Evolutionary conservation across 2,113 vertebrate species (phyloP).

Genomic region (Formicarius rufipectus): DNA sequence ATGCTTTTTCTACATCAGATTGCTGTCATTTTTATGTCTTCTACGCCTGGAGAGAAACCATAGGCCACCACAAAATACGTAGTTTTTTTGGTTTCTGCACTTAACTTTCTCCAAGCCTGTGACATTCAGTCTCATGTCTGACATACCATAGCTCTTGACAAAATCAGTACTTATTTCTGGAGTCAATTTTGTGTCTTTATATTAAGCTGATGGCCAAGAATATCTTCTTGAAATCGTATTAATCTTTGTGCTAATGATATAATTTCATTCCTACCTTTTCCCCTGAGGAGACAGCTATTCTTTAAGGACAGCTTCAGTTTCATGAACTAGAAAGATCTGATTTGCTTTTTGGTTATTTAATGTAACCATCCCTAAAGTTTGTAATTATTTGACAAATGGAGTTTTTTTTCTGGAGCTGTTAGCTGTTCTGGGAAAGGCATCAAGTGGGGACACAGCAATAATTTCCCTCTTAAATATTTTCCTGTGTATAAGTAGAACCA

Average conservation of each 20-base stretch:
- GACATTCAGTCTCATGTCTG: not conserved
- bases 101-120: not conserved
- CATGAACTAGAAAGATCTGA: not conserved
- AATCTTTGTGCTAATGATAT: slow-evolving; percentile 19
- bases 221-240: slow-evolving; percentile 17
- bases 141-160: not conserved
- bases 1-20: not conserved
- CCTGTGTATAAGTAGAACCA: not conserved
- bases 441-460: not conserved
- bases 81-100: not conserved
- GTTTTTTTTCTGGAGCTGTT: not conserved
- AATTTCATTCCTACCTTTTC: not conserved
- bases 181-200: not conserved
- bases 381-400: not conserved
- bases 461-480: not conserved
- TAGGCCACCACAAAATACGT: rapidly evolving
- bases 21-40: not conserved
- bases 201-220: not conserved
- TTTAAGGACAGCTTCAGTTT: not conserved
- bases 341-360: not conserved
- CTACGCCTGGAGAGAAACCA: not conserved
- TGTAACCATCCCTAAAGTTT: not conserved
- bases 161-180: not conserved
- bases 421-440: not conserved
- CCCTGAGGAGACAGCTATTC: not conserved